These are phyloP conservation scores for Leptobrachium ailaonicum DNA, from an alignment of 2,113 vertebrate species.

Conservation along the genomic window DNA sequence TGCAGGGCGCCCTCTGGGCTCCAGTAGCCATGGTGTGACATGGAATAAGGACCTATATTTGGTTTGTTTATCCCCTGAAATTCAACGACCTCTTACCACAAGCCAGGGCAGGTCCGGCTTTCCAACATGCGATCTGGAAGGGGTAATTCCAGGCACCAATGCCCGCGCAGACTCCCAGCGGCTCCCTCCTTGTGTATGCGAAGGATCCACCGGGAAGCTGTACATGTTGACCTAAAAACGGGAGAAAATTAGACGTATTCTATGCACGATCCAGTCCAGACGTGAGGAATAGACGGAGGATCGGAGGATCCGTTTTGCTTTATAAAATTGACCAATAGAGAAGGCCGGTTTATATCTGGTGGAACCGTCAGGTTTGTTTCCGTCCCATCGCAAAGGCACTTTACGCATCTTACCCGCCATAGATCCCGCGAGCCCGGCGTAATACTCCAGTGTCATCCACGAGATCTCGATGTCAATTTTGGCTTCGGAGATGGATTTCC, in stretches of 20 bases:
- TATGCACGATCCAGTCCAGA: too few relatives aligned
- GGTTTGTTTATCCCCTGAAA: too few relatives aligned
- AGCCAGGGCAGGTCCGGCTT: slow-evolving; percentile 88
- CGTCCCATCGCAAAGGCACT: too few relatives aligned
- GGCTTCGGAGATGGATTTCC: slow-evolving; percentile 90
- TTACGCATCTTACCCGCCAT: slow-evolving; percentile 75
- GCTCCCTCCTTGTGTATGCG: slow-evolving; percentile 88
- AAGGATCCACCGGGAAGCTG: slow-evolving; percentile 88
- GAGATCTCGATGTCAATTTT: slow-evolving; percentile 77
- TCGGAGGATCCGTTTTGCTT: neutral
- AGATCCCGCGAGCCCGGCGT: slow-evolving; percentile 83
- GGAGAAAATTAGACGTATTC: too few relatives aligned
- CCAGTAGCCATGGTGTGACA: too few relatives aligned
- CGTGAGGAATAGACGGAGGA: too few relatives aligned
- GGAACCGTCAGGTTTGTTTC: too few relatives aligned
- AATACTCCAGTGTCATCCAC: slow-evolving; percentile 90
- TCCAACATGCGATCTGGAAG: slow-evolving; percentile 84
- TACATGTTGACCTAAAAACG: slow-evolving; percentile 84
- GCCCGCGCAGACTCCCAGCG: slow-evolving; percentile 90
- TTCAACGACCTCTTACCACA: slow-evolving; percentile 75
- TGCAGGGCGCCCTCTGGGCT: too few relatives aligned
- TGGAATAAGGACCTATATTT: too few relatives aligned
- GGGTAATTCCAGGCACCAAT: slow-evolving; percentile 97
- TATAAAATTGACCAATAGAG: neutral
- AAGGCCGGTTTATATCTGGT: too few relatives aligned